Evolutionary conservation across 2,888 invertebrate genomes (phyloP).

Genomic region (Microplitis deprimator): DNA sequence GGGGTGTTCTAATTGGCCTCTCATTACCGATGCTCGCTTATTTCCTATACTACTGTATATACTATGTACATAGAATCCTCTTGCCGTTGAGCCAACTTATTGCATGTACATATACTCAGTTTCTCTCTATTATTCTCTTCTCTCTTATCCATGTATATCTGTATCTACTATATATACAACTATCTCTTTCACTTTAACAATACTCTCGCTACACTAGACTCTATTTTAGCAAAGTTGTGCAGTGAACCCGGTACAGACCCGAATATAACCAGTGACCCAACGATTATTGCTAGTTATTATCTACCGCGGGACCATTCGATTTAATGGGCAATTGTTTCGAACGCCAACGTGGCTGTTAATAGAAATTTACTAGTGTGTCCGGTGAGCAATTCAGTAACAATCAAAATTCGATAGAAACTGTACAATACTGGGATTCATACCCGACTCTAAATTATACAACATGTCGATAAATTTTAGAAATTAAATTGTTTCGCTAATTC

Average conservation of each 20-base stretch:
- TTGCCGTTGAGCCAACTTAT: neutral
- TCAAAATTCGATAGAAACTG: conserved; percentile 3
- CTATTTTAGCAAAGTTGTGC: conserved; percentile 24
- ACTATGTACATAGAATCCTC: neutral
- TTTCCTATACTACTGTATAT: conserved; percentile 51
- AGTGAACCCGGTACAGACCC: conserved; percentile 43
- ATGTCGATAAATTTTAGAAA: neutral
- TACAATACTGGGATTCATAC: neutral
- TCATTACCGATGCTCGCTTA: conserved; percentile 71
- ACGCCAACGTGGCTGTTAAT: conserved; percentile 63
- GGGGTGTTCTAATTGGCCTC: conserved; percentile 70
- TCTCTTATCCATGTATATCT: conserved; percentile 17
- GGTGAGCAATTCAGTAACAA: conserved; percentile 16
- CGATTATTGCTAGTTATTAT: conserved; percentile 70
- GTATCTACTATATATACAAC: neutral
- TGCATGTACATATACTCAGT: neutral
- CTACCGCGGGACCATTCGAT: conserved; percentile 68
- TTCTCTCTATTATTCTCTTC: conserved; percentile 11
- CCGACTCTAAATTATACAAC: conserved; percentile 6
- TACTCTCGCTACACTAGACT: neutral
- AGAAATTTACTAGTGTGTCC: conserved; percentile 64
- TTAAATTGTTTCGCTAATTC: neutral
- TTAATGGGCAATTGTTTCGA: conserved; percentile 70
- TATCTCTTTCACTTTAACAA: conserved; percentile 36
- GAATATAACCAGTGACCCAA: conserved; percentile 56